These are phyloP conservation scores for Hipparchia semele DNA, from an alignment of 2,888 invertebrate species.

Conservation along the genomic window DNA sequence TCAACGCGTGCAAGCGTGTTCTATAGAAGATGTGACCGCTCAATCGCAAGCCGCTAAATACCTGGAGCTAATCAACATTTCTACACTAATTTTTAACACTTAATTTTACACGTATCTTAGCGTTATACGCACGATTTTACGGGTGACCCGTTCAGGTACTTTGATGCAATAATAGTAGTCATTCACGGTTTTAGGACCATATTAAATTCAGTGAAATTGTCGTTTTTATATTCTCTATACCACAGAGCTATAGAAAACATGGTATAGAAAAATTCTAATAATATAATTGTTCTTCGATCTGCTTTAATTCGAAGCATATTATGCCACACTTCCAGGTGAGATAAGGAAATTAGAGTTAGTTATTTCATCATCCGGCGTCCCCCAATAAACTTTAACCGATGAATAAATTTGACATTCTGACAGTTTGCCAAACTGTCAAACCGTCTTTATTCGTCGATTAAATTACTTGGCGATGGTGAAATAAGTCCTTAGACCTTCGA, in stretches of 20 bases:
- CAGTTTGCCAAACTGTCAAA: too few relatives aligned
- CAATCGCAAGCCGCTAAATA: slow-evolving; percentile 75
- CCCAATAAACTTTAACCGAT: too few relatives aligned
- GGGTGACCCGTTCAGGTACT: slow-evolving; percentile 47
- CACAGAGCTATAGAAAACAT: background rate
- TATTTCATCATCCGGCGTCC: too few relatives aligned
- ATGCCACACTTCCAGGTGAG: too few relatives aligned
- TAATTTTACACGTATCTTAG: slow-evolving; percentile 81
- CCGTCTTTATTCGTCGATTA: too few relatives aligned
- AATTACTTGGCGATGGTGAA: too few relatives aligned
- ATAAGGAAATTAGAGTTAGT: too few relatives aligned
- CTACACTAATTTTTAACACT: slow-evolving; percentile 83
- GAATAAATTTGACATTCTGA: too few relatives aligned
- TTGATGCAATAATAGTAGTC: slow-evolving; percentile 32
- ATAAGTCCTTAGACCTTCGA: too few relatives aligned
- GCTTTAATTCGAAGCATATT: too few relatives aligned
- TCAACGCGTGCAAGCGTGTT: slow-evolving; percentile 67
- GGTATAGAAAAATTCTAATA: too few relatives aligned
- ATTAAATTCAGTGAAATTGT: slow-evolving; percentile 15
- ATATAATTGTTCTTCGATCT: too few relatives aligned
- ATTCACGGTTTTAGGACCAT: slow-evolving; percentile 30
- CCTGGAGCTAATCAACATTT: slow-evolving; percentile 82
- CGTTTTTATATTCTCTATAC: slow-evolving; percentile 2
- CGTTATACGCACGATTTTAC: slow-evolving; percentile 75
- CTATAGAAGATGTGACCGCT: slow-evolving; percentile 74